phyloP scores from a whole-genome alignment of 1,140 invertebrate species.

The Drosophila parvula region DNA sequence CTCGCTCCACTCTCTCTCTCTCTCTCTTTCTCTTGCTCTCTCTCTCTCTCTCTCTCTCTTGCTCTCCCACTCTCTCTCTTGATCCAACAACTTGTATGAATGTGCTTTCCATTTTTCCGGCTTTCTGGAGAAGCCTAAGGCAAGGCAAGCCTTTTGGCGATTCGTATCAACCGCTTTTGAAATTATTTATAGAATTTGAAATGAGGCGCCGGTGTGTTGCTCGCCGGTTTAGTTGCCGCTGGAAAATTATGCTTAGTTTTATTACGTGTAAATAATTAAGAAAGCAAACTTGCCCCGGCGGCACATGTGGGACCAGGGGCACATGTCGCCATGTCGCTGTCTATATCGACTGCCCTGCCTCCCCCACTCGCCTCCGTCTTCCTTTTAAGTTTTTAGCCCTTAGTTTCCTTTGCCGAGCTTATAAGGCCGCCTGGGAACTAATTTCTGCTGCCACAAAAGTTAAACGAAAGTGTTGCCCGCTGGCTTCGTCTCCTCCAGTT shows the following conservation, averaged over 20 bases:
- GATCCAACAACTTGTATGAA: slow-evolving; percentile 77
- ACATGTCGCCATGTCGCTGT: slow-evolving; percentile 31
- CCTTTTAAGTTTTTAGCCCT: slow-evolving; percentile 4
- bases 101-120: slow-evolving; percentile 70
- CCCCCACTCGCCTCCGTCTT: background rate
- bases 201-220: slow-evolving; percentile 59
- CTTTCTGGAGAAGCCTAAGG: slow-evolving; percentile 20
- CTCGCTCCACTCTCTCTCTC: background rate
- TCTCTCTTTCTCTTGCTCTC: background rate
- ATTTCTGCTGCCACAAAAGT: slow-evolving; percentile 41
- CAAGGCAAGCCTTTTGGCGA: slow-evolving; percentile 38
- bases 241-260: slow-evolving; percentile 74
- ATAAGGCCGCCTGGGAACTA: slow-evolving; percentile 48
- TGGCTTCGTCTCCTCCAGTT: slow-evolving; percentile 33
- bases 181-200: slow-evolving; percentile 82
- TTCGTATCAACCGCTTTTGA: slow-evolving; percentile 71
- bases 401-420: slow-evolving; percentile 9
- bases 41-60: slow-evolving; percentile 2
- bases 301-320: slow-evolving; percentile 61
- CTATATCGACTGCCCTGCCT: slow-evolving; percentile 11
- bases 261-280: slow-evolving; percentile 76
- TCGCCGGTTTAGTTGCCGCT: slow-evolving; percentile 27
- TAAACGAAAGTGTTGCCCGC: slow-evolving; percentile 54
- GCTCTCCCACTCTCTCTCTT: background rate
- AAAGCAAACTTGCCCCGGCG: slow-evolving; percentile 37